Evolutionary conservation across 2,797 vertebrate genomes (phyloP).

Genomic region (Parauchenoglanis ngamensis): DNA sequence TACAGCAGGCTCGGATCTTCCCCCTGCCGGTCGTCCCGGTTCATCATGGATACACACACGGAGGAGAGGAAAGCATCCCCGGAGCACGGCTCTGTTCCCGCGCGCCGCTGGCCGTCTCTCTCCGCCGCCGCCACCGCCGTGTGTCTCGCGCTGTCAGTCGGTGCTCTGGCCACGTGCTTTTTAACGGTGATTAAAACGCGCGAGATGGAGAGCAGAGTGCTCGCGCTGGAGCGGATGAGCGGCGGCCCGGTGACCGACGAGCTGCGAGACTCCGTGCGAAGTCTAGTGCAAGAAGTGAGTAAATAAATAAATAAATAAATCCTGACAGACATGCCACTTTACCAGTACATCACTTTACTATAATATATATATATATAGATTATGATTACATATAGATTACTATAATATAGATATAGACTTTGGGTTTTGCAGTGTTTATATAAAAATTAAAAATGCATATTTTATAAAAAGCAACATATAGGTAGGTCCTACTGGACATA

Average conservation of each 20-base stretch:
- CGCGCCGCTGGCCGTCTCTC: slow-evolving; percentile 61
- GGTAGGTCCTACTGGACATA: too few relatives aligned
- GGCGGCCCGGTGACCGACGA: slow-evolving; percentile 50
- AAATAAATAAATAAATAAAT: not conserved
- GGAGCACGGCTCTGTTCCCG: slow-evolving; percentile 35
- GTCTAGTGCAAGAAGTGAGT: slow-evolving; percentile 82
- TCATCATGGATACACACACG: slow-evolving; percentile 54
- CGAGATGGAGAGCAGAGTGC: slow-evolving; percentile 82
- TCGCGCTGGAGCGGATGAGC: slow-evolving; percentile 78
- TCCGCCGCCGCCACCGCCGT: slow-evolving; percentile 61
- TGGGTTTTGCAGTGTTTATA: not conserved
- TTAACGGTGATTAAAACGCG: slow-evolving; percentile 82
- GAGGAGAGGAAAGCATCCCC: slow-evolving; percentile 54
- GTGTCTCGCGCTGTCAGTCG: slow-evolving; percentile 73
- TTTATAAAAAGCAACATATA: too few relatives aligned
- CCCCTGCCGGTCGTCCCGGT: not conserved
- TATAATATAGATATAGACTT: not conserved
- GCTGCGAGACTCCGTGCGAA: slow-evolving; percentile 77
- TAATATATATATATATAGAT: not conserved
- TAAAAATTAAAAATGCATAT: not conserved
- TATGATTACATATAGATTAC: not conserved
- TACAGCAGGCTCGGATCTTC: not conserved
- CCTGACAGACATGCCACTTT: not conserved
- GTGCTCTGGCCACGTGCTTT: slow-evolving; percentile 74
- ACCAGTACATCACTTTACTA: not conserved